Evolutionary conservation across 2,888 invertebrate species (phyloP), one percentile per base, ranked within the genome.

Genomic region (Trichopria drosophilae): DNA sequence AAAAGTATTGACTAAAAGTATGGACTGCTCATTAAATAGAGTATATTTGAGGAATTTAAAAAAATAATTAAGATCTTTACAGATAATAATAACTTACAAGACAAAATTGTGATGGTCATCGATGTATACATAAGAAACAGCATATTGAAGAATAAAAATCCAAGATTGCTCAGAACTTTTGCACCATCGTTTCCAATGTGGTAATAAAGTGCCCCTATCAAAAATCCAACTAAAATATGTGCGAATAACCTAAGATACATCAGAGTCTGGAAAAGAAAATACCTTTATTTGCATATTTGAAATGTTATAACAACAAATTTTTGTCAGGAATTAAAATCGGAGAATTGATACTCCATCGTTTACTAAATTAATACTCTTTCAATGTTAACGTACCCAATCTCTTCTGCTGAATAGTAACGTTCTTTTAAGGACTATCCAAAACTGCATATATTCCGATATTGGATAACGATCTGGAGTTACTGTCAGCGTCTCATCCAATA

Each of bases 101-200:
- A 96, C 62, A 98, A 82, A 69, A 98, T 95, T 35, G 97, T 98
- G 67, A 97, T 96, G 74, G 97, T 98, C 89, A 98, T 93, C n/a
- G 97, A 94, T 0, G 96, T 95, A 81, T 97, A 98, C 93, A 97
- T 97, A 60, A 97, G 85, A 82, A 98, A 98, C 71, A 98, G 82
- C 90, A 97, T 93, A 76, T 95, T 95, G 84, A 98, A 97, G 83
- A 98, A 97, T 19, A 97, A 81, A 80, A 94, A 96, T 56, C 95
- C 96, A 62, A 95, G 85, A 77, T 98, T 98, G 72, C 94, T 95
- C 57, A 95, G 85, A 53, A 95, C 94, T 78, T 96, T 96, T 63
- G 90, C 88, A 63, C 94, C 96, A 77, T 97, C 95, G 72, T 97
- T 90, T 54, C 96, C 96, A 69, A 93, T 95, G 73, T 93, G 90